Evolutionary conservation across 2,113 vertebrate genomes (phyloP).

Genomic region (Indri indri): DNA sequence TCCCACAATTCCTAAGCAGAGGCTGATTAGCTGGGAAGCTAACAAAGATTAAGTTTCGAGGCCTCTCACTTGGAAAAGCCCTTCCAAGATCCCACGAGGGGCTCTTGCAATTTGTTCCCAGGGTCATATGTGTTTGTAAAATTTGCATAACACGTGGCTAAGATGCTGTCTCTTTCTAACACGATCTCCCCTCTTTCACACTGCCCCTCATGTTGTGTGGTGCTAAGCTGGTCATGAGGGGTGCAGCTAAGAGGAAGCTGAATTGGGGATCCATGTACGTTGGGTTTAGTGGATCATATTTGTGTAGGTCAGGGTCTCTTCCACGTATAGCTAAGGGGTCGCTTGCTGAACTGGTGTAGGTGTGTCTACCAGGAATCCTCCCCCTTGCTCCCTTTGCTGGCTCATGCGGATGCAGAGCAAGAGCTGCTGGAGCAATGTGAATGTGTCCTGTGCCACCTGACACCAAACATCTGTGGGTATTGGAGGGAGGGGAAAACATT

Average conservation of each 20-base stretch:
- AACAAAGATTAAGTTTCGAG: background rate
- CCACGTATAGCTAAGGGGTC: background rate
- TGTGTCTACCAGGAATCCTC: background rate
- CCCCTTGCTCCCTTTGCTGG: background rate
- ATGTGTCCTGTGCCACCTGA: background rate
- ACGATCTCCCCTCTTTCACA: background rate
- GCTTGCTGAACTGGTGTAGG: background rate
- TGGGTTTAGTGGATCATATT: background rate
- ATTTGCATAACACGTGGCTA: background rate
- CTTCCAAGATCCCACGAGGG: background rate
- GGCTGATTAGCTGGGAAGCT: background rate
- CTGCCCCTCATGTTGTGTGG: rapidly evolving
- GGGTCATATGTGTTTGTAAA: background rate
- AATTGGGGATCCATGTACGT: background rate
- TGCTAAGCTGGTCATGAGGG: background rate
- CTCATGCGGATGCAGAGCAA: background rate
- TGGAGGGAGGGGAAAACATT: background rate
- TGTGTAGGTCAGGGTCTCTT: background rate
- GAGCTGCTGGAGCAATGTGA: background rate
- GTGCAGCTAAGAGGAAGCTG: background rate
- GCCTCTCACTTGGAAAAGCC: background rate
- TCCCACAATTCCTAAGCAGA: background rate
- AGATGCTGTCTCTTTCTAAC: background rate
- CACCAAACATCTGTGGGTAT: too few species aligned
- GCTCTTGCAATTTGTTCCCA: background rate